Evolutionary conservation across 1,140 invertebrate genomes (phyloP), one percentile per base, ranked within the genome.

Genomic region (Drosophila serrata): DNA sequence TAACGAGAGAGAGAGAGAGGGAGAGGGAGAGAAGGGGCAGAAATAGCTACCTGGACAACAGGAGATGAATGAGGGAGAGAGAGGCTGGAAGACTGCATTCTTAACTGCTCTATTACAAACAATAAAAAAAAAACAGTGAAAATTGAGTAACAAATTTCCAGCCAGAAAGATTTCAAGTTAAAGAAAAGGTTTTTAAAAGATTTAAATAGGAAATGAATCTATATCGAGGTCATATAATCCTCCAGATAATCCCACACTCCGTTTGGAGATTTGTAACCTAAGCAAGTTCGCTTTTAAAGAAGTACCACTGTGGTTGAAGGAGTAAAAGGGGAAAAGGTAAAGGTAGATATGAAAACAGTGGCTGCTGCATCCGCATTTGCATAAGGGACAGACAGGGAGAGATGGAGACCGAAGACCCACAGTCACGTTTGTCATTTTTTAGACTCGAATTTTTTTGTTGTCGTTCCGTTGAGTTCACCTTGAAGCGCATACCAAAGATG

Each of bases 81-180:
- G 57, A 65, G 64, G 64, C 60, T 55, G 35, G 61, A 75, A 68
- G 48, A 65, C 48, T 48, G 77, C 76, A 72, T 79, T 70, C 69
- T 81, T 79, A 86, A 86, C 82, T 86, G 65, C 82, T 85, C 77
- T 78, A 85, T 85, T 85, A 85, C 63, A 35, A 59, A 69, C 61
- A 79, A 80, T 73, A 45, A 48, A 46, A 13, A 51, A 48, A 45
- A 46, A 24, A 62, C 43, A 63, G 49, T 37, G 40, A 19, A 43
- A 33, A 33, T 27, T 27, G 39, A 19, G 29, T 45, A 62, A 33
- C 12, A 33, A 43, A 43, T 12, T 12, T 53, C 17, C 11, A 51
- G 19, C 0, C 2, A 15, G 0, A 27, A 27, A 35, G 9, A 17
- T 17, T 56, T 35, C 0, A 22, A 19, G n/a, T 37, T 2, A 17